These are phyloP conservation scores for Brachypodius melanocephalos DNA, from an alignment of 2,113 vertebrate species.

Conservation along the genomic window DNA sequence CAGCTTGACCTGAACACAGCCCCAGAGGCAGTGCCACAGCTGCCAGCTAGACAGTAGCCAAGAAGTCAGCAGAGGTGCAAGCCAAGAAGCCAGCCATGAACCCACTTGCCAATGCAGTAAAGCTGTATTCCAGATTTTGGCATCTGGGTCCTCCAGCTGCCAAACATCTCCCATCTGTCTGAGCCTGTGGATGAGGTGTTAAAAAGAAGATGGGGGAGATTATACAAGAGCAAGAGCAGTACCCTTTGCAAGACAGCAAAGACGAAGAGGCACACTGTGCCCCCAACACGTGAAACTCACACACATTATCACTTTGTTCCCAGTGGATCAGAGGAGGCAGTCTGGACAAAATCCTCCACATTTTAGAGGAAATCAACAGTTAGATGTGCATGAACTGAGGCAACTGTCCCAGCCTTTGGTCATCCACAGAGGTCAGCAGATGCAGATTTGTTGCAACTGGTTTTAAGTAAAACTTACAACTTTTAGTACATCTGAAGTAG, in stretches of 20 bases:
- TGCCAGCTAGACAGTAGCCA: neutral
- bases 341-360: neutral
- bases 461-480: neutral
- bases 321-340: neutral
- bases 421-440: neutral
- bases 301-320: neutral
- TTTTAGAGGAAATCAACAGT: neutral
- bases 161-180: constrained; percentile 1
- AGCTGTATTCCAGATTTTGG: constrained; percentile 9
- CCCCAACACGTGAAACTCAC: neutral
- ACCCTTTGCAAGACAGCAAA: neutral
- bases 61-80: neutral
- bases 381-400: neutral
- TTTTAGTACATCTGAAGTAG: neutral
- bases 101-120: neutral
- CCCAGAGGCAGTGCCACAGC: neutral
- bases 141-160: constrained; percentile 31
- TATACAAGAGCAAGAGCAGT: neutral
- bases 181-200: neutral
- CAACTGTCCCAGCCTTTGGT: neutral
- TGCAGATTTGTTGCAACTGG: neutral
- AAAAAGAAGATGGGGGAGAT: constrained; percentile 3
- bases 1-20: neutral
- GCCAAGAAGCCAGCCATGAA: constrained; percentile 30
- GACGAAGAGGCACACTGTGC: neutral